Conservation (phyloP, 2,797 vertebrate species). For the Falco cherrug region DNA sequence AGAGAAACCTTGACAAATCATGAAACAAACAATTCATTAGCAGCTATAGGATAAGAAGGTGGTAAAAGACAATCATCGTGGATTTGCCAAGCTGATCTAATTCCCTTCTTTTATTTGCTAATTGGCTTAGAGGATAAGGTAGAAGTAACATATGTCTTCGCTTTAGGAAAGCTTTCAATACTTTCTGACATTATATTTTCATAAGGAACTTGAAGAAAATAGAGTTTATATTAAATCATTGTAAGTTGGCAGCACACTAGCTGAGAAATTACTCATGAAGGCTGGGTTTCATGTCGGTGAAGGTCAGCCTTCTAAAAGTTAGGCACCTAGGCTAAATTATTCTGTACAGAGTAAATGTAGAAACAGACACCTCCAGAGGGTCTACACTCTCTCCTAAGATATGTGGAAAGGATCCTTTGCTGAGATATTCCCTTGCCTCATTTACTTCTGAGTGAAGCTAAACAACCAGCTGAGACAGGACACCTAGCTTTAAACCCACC, state of each 20-base stretch:
- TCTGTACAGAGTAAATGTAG: neutral
- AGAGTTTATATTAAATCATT: neutral
- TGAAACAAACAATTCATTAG: conserved; percentile 54
- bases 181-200: neutral
- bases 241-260: neutral
- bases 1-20: conserved; percentile 24
- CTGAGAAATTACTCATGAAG: neutral
- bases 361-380: neutral
- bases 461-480: neutral
- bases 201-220: neutral
- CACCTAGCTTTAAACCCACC: neutral
- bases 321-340: neutral
- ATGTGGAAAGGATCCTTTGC: neutral
- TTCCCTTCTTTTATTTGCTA: conserved; percentile 46
- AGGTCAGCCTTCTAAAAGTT: neutral
- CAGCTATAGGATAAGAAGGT: conserved; percentile 33
- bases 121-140: conserved; percentile 49
- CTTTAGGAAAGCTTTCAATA: conserved; percentile 30
- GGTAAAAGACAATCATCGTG: conserved; percentile 49
- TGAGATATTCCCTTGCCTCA: neutral
- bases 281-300: neutral
- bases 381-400: neutral
- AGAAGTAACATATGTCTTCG: conserved; percentile 35
- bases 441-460: neutral
- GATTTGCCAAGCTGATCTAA: conserved; percentile 57